A percentile compares a stretch with the other conserved stretches of the same genome.
Evolutionary conservation across 1,140 invertebrate genomes (phyloP).

Genomic region (Mylabris phalerata): DNA sequence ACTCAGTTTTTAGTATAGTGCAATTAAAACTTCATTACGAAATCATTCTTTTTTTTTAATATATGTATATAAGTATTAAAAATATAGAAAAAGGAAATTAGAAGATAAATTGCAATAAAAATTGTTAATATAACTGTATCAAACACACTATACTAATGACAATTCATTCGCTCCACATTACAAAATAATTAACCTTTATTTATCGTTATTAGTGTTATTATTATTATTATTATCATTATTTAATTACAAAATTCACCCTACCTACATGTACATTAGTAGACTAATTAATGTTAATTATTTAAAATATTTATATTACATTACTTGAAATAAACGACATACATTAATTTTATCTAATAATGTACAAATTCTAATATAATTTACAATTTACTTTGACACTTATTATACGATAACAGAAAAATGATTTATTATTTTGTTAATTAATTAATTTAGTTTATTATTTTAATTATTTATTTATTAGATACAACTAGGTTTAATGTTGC

Average conservation of each 20-base stretch:
- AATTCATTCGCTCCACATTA: slow-evolving; percentile 17
- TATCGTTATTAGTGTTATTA: not conserved
- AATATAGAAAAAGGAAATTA: slow-evolving; percentile 10
- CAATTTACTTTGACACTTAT: slow-evolving; percentile 14
- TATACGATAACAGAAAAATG: slow-evolving; percentile 4
- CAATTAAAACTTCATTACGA: slow-evolving; percentile 6
- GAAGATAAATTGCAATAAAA: slow-evolving; percentile 7
- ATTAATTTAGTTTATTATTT: too few relatives aligned
- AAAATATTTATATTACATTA: slow-evolving; percentile 15
- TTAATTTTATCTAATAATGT: slow-evolving; percentile 14
- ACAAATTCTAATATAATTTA: slow-evolving; percentile 16
- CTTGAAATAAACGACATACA: slow-evolving; percentile 11
- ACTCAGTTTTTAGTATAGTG: slow-evolving; percentile 40
- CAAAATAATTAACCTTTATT: slow-evolving; percentile 10
- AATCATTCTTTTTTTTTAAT: not conserved
- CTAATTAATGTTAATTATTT: slow-evolving; percentile 17
- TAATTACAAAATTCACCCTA: slow-evolving; percentile 16
- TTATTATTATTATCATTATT: not conserved
- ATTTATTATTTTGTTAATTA: too few relatives aligned
- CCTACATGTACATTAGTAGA: slow-evolving; percentile 16
- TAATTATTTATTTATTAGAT: too few relatives aligned
- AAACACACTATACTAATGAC: slow-evolving; percentile 31
- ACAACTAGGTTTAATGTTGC: too few relatives aligned
- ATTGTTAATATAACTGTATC: slow-evolving; percentile 21
- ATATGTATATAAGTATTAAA: slow-evolving; percentile 11